Conservation (phyloP, 2,797 vertebrate genomes). For the Malurus splendens region DNA sequence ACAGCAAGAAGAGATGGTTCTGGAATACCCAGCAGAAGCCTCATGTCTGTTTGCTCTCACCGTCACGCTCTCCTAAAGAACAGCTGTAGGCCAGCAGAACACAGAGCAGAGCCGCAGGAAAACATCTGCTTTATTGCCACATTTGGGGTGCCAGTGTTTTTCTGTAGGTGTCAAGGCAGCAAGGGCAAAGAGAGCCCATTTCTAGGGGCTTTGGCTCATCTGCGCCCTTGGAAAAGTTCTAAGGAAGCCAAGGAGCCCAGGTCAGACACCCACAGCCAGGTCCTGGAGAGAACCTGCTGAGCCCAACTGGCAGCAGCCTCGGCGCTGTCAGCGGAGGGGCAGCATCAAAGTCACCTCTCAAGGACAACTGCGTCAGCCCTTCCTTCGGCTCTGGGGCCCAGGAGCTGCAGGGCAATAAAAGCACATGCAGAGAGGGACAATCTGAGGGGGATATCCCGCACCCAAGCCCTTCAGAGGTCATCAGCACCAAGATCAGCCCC, state of each 20-base stretch:
- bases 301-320: background rate
- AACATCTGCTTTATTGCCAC: background rate
- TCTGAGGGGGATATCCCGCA: fast-evolving
- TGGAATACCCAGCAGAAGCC: background rate
- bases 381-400: background rate
- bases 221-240: background rate
- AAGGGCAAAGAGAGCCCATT: background rate
- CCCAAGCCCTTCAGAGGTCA: background rate
- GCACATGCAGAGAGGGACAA: fast-evolving
- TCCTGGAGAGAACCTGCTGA: background rate
- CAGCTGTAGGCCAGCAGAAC: background rate
- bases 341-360: conserved; percentile 2
- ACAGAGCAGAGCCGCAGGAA: background rate
- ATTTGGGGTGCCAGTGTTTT: background rate
- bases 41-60: background rate
- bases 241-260: background rate
- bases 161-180: background rate
- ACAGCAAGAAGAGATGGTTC: background rate
- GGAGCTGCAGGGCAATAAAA: background rate
- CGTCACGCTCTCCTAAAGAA: fast-evolving
- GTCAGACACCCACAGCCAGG: background rate
- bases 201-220: background rate
- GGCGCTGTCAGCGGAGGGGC: background rate
- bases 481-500: background rate
- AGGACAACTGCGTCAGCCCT: background rate